These are phyloP conservation scores for Papilio elwesi DNA, from an alignment of 2,888 invertebrate genomes.

Conservation along the genomic window DNA sequence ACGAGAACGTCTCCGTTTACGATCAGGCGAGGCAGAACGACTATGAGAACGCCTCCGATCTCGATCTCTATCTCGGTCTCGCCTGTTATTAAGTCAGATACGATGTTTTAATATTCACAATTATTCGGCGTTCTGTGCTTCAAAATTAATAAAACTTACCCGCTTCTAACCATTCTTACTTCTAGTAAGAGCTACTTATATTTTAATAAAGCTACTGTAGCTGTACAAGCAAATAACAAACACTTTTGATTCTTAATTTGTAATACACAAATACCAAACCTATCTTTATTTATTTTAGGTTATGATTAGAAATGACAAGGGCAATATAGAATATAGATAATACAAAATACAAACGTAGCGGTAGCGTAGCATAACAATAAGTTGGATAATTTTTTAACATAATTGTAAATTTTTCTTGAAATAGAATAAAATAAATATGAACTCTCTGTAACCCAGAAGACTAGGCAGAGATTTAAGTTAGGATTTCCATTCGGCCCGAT, in stretches of 20 bases:
- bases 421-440: too few relatives aligned
- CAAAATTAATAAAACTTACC: constrained; percentile 59
- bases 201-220: neutral
- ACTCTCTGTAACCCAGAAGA: too few relatives aligned
- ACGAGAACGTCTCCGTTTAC: constrained; percentile 82
- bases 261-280: constrained; percentile 21
- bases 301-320: constrained; percentile 1
- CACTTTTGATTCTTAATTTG: constrained; percentile 13
- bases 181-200: neutral
- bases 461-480: too few relatives aligned
- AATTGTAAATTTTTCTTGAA: too few relatives aligned
- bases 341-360: constrained; percentile 6
- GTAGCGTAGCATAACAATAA: neutral
- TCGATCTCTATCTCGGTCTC: constrained; percentile 74
- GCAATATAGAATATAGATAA: constrained; percentile 1
- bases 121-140: neutral
- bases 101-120: constrained; percentile 6
- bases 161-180: constrained; percentile 70
- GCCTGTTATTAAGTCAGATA: constrained; percentile 52
- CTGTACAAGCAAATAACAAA: neutral
- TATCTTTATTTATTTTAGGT: constrained; percentile 11
- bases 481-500: too few relatives aligned
- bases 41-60: constrained; percentile 85
- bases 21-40: constrained; percentile 84
- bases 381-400: neutral